Conservation (phyloP, 2,797 vertebrate species). For the Gymnoscopelus microlampas region DNA sequence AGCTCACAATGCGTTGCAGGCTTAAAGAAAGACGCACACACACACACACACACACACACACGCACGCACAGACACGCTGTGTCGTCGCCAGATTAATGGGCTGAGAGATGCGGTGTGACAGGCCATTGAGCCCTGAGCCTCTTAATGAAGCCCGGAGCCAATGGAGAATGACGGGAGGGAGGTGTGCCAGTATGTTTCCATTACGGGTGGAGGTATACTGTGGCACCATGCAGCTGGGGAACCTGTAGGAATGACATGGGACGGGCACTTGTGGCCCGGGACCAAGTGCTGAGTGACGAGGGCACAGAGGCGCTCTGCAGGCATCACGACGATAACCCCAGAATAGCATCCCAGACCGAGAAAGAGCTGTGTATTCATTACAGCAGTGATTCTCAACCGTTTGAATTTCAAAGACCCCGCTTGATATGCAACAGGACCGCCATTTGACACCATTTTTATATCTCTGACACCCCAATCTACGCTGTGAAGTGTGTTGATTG, state of each 20-base stretch:
- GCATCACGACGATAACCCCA: conserved; percentile 8
- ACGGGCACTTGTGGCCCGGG: conserved; percentile 30
- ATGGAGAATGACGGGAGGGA: conserved; percentile 62
- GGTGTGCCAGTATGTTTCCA: conserved; percentile 63
- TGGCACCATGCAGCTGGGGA: conserved; percentile 25
- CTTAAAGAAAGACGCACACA: conserved; percentile 18
- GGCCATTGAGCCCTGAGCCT: conserved; percentile 50
- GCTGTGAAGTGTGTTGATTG: no score
- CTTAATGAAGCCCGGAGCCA: conserved; percentile 62
- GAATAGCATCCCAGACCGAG: conserved; percentile 17
- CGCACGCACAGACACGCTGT: conserved; percentile 16
- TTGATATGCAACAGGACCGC: no score
- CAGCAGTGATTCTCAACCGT: no score
- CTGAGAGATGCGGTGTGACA: conserved; percentile 62
- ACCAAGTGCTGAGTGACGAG: neutral
- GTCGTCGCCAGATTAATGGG: conserved; percentile 65
- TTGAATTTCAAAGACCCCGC: no score
- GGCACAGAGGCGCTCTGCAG: conserved; percentile 9
- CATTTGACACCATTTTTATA: no score
- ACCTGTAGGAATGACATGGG: conserved; percentile 33
- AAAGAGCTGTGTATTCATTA: no score
- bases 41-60: conserved; percentile 32
- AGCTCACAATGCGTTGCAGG: neutral
- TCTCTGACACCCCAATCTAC: no score
- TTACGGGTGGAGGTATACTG: conserved; percentile 42